Evolutionary conservation across 2,888 invertebrate species (phyloP).

Genomic region (Cremastobaeus sp.): DNA sequence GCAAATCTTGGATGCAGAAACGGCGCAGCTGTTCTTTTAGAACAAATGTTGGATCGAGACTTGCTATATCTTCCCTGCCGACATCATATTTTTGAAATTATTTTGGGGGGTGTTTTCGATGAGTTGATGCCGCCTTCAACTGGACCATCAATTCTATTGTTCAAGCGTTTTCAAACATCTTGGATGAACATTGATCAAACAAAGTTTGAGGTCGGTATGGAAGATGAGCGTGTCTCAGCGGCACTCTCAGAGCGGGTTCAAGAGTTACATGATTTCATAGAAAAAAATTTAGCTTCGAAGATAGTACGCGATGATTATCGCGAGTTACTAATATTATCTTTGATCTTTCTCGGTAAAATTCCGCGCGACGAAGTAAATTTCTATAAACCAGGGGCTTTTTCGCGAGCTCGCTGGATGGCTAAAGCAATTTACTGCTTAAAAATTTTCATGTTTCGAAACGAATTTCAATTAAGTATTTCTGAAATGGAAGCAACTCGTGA

Average conservation of each 20-base stretch:
- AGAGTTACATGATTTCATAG: conserved; percentile 1
- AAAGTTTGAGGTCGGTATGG: conserved; percentile 25
- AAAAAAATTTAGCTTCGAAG: conserved; percentile 14
- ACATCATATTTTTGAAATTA: conserved; percentile 62
- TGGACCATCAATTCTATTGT: conserved; percentile 57
- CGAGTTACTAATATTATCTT: conserved; percentile 59
- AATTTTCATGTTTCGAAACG: conserved; percentile 1
- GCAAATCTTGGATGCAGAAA: conserved; percentile 54
- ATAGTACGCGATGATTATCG: conserved; percentile 60
- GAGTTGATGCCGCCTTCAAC: conserved; percentile 33
- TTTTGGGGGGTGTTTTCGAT: conserved; percentile 37
- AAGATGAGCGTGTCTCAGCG: conserved; percentile 12
- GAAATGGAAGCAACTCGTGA: conserved; percentile 37
- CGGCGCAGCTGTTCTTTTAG: no score
- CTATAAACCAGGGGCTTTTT: conserved; percentile 62
- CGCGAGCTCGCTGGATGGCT: conserved; percentile 65
- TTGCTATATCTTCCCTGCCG: conserved; percentile 63
- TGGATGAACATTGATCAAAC: conserved; percentile 55
- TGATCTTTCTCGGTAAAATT: conserved; percentile 62
- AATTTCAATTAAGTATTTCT: conserved; percentile 28
- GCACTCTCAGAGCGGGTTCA: conserved; percentile 22
- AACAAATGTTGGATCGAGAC: conserved; percentile 55
- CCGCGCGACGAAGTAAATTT: conserved; percentile 54
- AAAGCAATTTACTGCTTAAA: conserved; percentile 38
- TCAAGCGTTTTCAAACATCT: conserved; percentile 56